Percentiles rank a stretch among this genome's conserved stretches.
These are phyloP conservation scores for Morpho helenor DNA, from an alignment of 2,888 invertebrate genomes.

Conservation along the genomic window DNA sequence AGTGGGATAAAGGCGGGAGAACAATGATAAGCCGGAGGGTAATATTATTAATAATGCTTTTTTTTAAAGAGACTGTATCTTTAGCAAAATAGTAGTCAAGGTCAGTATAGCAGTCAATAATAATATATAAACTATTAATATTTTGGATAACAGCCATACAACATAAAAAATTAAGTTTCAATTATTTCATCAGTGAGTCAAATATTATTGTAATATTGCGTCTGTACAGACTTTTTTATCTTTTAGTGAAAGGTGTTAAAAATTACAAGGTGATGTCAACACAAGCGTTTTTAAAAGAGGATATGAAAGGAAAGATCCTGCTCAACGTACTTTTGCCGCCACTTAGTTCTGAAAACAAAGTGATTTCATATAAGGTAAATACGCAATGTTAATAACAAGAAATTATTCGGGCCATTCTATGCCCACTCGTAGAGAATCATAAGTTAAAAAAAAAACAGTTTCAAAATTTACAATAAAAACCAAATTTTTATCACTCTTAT, in stretches of 20 bases:
- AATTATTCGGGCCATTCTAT: not conserved
- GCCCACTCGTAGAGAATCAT: not conserved
- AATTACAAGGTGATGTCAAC: slow-evolving; percentile 36
- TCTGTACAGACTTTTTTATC: not conserved
- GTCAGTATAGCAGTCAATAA: not conserved
- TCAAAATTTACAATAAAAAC: not conserved
- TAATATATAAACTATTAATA: not conserved
- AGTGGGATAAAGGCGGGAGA: not conserved
- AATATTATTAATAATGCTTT: not conserved
- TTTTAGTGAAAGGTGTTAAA: slow-evolving; percentile 18
- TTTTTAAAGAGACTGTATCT: too few species aligned
- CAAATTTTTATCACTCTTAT: not conserved
- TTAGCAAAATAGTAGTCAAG: not conserved
- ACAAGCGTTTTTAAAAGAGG: slow-evolving; percentile 42
- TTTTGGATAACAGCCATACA: not conserved
- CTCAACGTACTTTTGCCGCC: slow-evolving; percentile 73
- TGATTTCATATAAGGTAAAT: slow-evolving; percentile 80
- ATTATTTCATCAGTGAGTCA: not conserved
- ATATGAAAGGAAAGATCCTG: slow-evolving; percentile 62
- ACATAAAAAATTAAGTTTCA: not conserved
- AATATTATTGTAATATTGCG: not conserved
- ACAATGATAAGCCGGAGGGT: not conserved
- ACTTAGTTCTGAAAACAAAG: slow-evolving; percentile 58
- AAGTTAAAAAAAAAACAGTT: not conserved
- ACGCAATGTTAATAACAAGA: not conserved